Conservation (phyloP, 2,888 invertebrate genomes). For the Ptilodon capucinus region DNA sequence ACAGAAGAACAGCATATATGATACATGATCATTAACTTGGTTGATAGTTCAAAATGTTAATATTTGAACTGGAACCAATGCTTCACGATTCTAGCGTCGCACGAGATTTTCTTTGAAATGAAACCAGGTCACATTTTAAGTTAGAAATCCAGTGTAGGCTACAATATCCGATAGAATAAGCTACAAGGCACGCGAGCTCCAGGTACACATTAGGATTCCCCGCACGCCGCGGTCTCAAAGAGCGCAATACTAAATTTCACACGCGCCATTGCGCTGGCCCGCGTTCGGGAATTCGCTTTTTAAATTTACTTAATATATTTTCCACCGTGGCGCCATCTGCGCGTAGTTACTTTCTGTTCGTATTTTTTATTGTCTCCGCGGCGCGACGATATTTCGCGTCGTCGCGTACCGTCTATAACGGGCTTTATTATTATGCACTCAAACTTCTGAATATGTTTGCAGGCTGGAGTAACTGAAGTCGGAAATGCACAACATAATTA, state of each 20-base stretch:
- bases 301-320: slow-evolving; percentile 73
- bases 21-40: no score
- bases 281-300: slow-evolving; percentile 57
- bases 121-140: no score
- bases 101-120: no score
- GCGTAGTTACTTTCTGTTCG: slow-evolving; percentile 44
- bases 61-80: no score
- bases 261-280: slow-evolving; percentile 60
- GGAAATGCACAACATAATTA: no score
- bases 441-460: no score
- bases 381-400: slow-evolving; percentile 27
- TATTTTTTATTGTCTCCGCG: slow-evolving; percentile 38
- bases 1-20: no score
- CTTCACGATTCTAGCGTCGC: no score
- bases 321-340: slow-evolving; percentile 72
- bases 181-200: slow-evolving; percentile 3
- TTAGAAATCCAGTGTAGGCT: not conserved
- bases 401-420: not conserved
- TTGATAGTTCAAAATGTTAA: no score
- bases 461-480: no score
- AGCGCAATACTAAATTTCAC: slow-evolving; percentile 68
- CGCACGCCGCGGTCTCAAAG: slow-evolving; percentile 34
- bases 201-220: slow-evolving; percentile 22
- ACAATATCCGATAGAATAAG: not conserved
- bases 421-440: not conserved